Evolutionary conservation across 2,888 invertebrate species (phyloP).

Genomic region (Agriopis aurantiaria): DNA sequence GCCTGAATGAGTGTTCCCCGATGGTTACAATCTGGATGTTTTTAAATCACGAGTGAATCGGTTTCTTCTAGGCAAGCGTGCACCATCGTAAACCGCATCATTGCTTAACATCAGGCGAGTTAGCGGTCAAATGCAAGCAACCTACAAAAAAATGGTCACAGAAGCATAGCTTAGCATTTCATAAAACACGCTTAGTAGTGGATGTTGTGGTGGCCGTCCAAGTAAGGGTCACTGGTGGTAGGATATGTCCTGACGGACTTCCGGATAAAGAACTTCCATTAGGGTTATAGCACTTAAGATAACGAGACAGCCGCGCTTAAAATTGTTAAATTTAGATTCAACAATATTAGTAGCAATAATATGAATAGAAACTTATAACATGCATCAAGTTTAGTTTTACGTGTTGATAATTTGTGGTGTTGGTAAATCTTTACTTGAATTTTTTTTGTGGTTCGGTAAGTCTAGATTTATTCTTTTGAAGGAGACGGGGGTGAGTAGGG

Average conservation of each 20-base stretch:
- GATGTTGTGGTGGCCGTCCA: conserved; percentile 53
- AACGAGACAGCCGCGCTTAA: conserved; percentile 2
- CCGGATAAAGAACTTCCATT: conserved; percentile 54
- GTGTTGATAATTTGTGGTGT: conserved; percentile 21
- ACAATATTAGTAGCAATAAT: not conserved
- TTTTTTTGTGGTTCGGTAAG: conserved; percentile 51
- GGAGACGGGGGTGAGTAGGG: conserved; percentile 48
- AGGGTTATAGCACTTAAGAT: conserved; percentile 38
- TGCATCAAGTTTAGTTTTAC: not conserved
- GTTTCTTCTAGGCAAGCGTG: too few relatives aligned
- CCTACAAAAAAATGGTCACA: too few relatives aligned
- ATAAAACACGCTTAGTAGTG: conserved; percentile 55
- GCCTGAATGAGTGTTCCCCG: too few relatives aligned
- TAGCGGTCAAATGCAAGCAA: too few relatives aligned
- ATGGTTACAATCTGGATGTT: too few relatives aligned
- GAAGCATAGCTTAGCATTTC: too few relatives aligned
- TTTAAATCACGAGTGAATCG: too few relatives aligned
- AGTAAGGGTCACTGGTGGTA: conserved; percentile 64
- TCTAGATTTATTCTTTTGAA: conserved; percentile 64
- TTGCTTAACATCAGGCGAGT: too few relatives aligned
- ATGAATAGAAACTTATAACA: conserved; percentile 2
- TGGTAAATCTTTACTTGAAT: conserved; percentile 37
- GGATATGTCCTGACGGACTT: conserved; percentile 62
- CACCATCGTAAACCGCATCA: too few relatives aligned
- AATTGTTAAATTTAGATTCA: conserved; percentile 6